phyloP scores from a whole-genome alignment of 2,113 vertebrate species.

The Diadophis punctatus region DNA sequence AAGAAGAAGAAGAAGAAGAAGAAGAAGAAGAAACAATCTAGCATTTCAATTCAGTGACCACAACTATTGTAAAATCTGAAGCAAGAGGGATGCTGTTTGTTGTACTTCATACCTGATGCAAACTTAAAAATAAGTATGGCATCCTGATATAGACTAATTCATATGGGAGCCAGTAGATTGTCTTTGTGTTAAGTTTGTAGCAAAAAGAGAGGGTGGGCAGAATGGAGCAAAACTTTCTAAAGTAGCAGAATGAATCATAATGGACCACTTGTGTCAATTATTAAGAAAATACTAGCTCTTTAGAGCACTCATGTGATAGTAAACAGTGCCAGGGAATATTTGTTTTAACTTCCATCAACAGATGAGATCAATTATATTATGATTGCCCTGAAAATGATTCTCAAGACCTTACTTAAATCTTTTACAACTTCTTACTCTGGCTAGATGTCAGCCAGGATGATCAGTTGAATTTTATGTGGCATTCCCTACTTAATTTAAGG shows the following conservation, averaged over 20 bases:
- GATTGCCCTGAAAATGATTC: not conserved
- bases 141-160: not conserved
- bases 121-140: not conserved
- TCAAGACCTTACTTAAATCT: not conserved
- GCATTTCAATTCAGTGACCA: not conserved
- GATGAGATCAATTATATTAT: not conserved
- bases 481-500: not conserved
- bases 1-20: too few relatives aligned
- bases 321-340: not conserved
- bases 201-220: not conserved
- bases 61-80: not conserved
- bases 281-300: not conserved
- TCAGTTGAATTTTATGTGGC: not conserved
- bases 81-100: not conserved
- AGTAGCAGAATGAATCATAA: not conserved
- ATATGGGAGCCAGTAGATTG: not conserved
- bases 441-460: not conserved
- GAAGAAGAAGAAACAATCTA: too few relatives aligned
- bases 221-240: not conserved
- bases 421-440: not conserved
- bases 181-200: not conserved
- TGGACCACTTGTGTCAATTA: not conserved
- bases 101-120: not conserved
- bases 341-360: not conserved
- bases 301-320: not conserved